Conservation (phyloP, 1,140 invertebrate species). For the Periplaneta americana region DNA sequence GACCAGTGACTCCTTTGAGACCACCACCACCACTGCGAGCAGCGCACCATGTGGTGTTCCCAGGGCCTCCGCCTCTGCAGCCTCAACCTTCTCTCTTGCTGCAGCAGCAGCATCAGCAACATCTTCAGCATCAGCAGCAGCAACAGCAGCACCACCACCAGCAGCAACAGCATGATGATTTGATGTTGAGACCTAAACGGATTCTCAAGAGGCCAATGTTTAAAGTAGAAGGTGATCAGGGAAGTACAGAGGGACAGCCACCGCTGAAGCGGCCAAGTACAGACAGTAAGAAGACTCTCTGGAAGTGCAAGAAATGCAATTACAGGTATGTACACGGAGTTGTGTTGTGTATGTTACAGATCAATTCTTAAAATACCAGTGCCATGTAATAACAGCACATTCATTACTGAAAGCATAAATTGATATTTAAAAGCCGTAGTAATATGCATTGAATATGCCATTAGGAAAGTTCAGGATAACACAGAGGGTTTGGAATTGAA, state of each 20-base stretch:
- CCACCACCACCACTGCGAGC: constrained; percentile 33
- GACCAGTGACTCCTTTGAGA: constrained; percentile 22
- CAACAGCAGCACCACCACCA: background rate
- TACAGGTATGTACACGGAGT: constrained; percentile 55
- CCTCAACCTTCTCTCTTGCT: background rate
- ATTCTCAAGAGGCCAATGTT: background rate
- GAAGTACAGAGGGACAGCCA: background rate
- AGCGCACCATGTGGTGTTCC: constrained; percentile 18
- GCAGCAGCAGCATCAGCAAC: background rate
- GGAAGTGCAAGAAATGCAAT: constrained; percentile 80
- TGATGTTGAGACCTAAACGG: background rate
- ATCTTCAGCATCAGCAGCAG: background rate
- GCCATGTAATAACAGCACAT: too few species aligned
- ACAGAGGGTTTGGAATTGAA: too few species aligned
- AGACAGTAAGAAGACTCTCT: constrained; percentile 53
- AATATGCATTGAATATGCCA: too few species aligned
- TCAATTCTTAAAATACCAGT: too few species aligned
- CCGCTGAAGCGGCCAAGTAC: background rate
- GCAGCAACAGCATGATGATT: background rate
- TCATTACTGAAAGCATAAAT: too few species aligned
- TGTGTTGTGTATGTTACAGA: background rate
- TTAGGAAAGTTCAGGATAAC: too few species aligned
- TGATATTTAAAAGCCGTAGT: too few species aligned
- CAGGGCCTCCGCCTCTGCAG: constrained; percentile 1
- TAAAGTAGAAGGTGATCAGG: too few species aligned